Conservation (phyloP, 2,888 invertebrate genomes). For the Conchocele bisecta region DNA sequence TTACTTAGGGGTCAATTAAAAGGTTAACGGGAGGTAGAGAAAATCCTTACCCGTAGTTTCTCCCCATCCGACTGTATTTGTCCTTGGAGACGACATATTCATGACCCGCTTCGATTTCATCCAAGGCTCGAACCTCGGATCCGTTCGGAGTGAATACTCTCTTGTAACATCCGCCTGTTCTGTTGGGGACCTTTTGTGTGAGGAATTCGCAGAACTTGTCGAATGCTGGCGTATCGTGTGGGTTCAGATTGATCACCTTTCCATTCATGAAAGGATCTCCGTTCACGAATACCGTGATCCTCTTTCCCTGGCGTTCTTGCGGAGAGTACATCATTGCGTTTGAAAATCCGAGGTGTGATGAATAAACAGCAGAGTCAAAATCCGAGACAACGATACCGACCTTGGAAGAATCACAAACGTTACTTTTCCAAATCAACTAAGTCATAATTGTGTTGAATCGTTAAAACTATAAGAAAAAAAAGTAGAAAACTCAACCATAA, state of each 20-base stretch:
- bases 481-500: too few relatives aligned
- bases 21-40: too few relatives aligned
- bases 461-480: too few relatives aligned
- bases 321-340: too few relatives aligned
- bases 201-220: slow-evolving; percentile 40
- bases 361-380: too few relatives aligned
- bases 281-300: slow-evolving; percentile 35
- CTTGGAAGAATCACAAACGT: too few relatives aligned
- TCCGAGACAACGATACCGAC: too few relatives aligned
- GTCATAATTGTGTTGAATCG: too few relatives aligned
- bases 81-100: slow-evolving; percentile 36
- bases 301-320: too few relatives aligned
- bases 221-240: slow-evolving; percentile 32
- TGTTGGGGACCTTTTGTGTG: slow-evolving; percentile 18
- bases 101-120: slow-evolving; percentile 39
- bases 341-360: too few relatives aligned
- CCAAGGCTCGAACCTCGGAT: slow-evolving; percentile 23
- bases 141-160: slow-evolving; percentile 39
- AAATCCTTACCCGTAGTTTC: neutral
- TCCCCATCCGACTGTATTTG: slow-evolving; percentile 7
- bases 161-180: slow-evolving; percentile 35
- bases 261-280: slow-evolving; percentile 30
- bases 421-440: too few relatives aligned
- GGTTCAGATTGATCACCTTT: slow-evolving; percentile 39
- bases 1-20: too few relatives aligned